Conservation (phyloP, 1,140 invertebrate species). For the Apis dorsata region DNA sequence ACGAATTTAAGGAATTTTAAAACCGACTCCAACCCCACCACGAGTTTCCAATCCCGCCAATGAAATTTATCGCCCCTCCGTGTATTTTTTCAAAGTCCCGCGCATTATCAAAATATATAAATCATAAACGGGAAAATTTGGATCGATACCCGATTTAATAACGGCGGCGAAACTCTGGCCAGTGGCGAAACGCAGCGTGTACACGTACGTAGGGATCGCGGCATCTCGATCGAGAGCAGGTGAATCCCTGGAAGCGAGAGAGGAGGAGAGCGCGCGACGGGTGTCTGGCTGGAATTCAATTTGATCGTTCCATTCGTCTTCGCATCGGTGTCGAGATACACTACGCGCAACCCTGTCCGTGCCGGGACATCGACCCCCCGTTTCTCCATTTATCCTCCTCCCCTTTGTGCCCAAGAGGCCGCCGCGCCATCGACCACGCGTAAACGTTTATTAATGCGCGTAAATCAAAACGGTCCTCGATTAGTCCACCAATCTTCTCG, state of each 20-base stretch:
- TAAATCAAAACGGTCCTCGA: conserved; percentile 74
- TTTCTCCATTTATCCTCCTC: conserved; percentile 53
- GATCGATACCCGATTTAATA: neutral
- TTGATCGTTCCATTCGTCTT: conserved; percentile 72
- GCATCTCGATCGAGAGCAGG: neutral
- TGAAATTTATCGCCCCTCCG: too few species aligned
- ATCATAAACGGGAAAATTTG: too few species aligned
- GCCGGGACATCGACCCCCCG: conserved; percentile 2
- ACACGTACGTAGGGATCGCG: neutral
- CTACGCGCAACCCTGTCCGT: neutral
- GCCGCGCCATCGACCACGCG: conserved; percentile 43
- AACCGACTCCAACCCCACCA: too few species aligned
- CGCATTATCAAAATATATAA: too few species aligned
- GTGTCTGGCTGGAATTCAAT: conserved; percentile 68
- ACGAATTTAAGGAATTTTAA: too few species aligned
- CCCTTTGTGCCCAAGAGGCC: conserved; percentile 27
- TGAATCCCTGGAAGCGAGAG: conserved; percentile 9
- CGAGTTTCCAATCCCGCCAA: too few species aligned
- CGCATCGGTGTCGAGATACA: conserved; percentile 20
- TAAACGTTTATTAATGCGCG: conserved; percentile 75
- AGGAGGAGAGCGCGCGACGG: neutral
- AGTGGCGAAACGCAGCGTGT: too few species aligned
- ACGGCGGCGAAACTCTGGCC: neutral
- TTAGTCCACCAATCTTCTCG: conserved; percentile 64
- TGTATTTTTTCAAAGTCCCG: too few species aligned